These are phyloP conservation scores for Acanthopleura granulata DNA, from an alignment of 2,888 invertebrate genomes.

Conservation along the genomic window DNA sequence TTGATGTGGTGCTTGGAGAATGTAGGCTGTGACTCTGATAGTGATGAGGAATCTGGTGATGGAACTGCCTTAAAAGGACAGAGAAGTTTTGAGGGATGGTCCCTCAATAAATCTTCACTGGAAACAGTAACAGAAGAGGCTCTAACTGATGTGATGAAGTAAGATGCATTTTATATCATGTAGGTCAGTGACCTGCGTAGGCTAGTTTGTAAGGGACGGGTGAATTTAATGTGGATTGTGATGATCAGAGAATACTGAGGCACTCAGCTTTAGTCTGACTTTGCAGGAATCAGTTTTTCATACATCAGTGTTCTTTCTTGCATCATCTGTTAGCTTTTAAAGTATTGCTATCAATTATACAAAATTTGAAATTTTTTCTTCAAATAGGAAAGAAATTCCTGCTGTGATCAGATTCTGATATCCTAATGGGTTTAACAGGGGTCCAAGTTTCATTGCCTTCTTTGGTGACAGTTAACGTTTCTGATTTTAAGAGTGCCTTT, in stretches of 20 bases:
- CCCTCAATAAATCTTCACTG: neutral
- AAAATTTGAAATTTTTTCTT: too few relatives aligned
- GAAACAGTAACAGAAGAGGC: neutral
- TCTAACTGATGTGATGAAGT: neutral
- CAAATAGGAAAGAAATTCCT: too few relatives aligned
- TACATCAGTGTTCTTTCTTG: too few relatives aligned
- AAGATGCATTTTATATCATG: neutral
- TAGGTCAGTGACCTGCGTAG: neutral
- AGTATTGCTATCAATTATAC: too few relatives aligned
- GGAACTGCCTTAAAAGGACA: conserved; percentile 7
- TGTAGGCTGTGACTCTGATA: neutral
- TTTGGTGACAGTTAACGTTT: too few relatives aligned
- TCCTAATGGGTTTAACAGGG: too few relatives aligned
- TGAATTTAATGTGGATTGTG: neutral
- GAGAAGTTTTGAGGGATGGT: neutral
- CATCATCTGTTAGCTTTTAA: too few relatives aligned
- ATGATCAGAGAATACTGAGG: neutral
- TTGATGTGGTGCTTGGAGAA: conserved; percentile 29
- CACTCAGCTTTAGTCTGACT: too few relatives aligned
- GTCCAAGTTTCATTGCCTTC: too few relatives aligned
- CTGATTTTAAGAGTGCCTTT: too few relatives aligned
- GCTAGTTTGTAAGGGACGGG: neutral
- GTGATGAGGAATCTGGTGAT: conserved; percentile 16
- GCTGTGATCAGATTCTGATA: too few relatives aligned
- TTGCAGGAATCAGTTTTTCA: too few relatives aligned